Base-by-base conservation (phyloP, 2,888 invertebrate genomes). In the Diadegma fenestrale region DNA sequence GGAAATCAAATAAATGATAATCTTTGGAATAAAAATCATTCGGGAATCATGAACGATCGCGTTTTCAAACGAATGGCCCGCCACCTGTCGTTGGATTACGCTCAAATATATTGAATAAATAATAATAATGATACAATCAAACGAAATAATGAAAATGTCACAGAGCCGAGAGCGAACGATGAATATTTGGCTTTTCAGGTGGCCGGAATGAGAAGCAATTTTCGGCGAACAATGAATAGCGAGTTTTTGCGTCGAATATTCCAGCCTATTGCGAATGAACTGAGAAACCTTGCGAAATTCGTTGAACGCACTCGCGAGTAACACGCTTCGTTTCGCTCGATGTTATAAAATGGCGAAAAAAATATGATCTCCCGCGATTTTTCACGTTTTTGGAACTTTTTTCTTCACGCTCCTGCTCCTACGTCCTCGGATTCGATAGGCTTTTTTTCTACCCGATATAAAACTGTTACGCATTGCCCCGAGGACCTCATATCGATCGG, bases 401-500 rank as follows among this genome's bases (percentile, higher is more conserved):
- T 33, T 19, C 19, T 43, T 14, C 30, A 17, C n/a, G 33, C 19
- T 58, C 33, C 51, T 14, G 41, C 17, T 45, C 30, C 30, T 41
- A 17, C n/a, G 41, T 26, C 17, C 22, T 48, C 10, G 8, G 33
- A 54, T 69, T 45, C 8, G 61, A n/a, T 33, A 64, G 30, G 12
- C 63, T 33, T 80, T 80, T n/a, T 37, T 48, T n/a, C 58, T 43
- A 68, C 30, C 45, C 33, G 58, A 33, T 37, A 58, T 58, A 37
- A 14, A 68, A 45, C 58, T 58, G 41, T 75, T 68, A 81, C 75
- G 81, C 75, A 61, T 72, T 82, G 72, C 45, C 33, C n/a, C 66
- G 77, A 82, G 82, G 64, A 77, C 77, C 77, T 33, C 48, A 66
- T 82, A 82, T 82, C 82, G 82, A 82, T 82, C 82, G 82, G 17